These are phyloP conservation scores for Spinibarbus caldwelli DNA, from an alignment of 2,797 vertebrate genomes.

Conservation along the genomic window DNA sequence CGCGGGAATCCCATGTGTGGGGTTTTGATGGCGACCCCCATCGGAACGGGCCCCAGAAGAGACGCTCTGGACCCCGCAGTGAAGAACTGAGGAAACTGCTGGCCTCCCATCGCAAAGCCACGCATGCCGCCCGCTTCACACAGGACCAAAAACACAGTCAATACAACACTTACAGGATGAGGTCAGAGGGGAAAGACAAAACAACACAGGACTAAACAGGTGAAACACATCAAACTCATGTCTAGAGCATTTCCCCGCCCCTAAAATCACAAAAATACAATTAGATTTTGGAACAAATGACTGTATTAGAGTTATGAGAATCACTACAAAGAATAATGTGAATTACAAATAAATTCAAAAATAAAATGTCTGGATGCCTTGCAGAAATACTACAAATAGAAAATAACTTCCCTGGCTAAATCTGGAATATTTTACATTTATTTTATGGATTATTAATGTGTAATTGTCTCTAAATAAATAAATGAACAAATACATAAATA, in stretches of 20 bases:
- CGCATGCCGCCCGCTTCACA: constrained; percentile 82
- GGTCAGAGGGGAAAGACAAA: too few species aligned
- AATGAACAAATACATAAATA: too few species aligned
- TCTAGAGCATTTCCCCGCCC: too few species aligned
- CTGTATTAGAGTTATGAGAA: background rate
- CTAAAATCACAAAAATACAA: background rate
- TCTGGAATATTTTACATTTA: too few species aligned
- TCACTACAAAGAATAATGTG: background rate
- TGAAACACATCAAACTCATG: background rate
- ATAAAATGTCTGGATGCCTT: background rate
- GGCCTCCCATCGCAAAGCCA: constrained; percentile 84
- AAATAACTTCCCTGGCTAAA: too few species aligned
- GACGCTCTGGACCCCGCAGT: constrained; percentile 86
- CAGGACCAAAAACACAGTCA: background rate
- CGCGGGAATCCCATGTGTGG: constrained; percentile 83
- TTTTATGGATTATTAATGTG: too few species aligned
- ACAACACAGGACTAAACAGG: background rate
- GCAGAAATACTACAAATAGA: too few species aligned
- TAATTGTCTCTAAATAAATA: background rate
- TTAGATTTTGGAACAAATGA: too few species aligned
- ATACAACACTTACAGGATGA: background rate
- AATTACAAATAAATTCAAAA: background rate
- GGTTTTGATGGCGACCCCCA: constrained; percentile 88
- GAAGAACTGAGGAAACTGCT: constrained; percentile 93
- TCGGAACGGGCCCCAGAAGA: constrained; percentile 91